A percentile compares a stretch with the other conserved stretches of the same genome.
Conservation (phyloP, 2,113 vertebrate species). For the Pedetes capensis region DNA sequence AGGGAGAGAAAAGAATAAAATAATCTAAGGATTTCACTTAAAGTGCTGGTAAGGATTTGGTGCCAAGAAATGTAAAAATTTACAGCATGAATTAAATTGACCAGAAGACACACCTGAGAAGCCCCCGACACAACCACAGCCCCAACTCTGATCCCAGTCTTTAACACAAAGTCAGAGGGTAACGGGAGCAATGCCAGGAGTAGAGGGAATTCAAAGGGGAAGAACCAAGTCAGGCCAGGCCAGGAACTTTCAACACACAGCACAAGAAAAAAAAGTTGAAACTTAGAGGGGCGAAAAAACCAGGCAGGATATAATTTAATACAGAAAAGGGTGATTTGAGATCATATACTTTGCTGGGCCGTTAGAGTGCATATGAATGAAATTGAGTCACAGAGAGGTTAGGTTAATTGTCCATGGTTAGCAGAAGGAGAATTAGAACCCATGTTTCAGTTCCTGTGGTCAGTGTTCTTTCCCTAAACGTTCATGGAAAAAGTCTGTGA, state of each 20-base stretch:
- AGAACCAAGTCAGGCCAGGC: not conserved
- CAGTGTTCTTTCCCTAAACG: not conserved
- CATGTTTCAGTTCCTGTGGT: not conserved
- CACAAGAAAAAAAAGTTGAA: not conserved
- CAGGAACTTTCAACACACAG: not conserved
- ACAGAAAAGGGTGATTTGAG: not conserved
- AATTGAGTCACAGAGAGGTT: not conserved
- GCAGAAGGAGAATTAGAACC: not conserved
- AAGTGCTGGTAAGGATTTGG: conserved; percentile 8
- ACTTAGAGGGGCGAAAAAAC: not conserved
- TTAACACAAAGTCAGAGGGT: not conserved
- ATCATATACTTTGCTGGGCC: no score
- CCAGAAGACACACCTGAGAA: conserved; percentile 1
- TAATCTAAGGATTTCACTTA: conserved; percentile 44
- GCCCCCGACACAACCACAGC: not conserved
- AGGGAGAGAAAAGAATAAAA: not conserved
- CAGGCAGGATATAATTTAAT: not conserved
- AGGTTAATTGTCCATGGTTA: not conserved
- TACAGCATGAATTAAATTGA: conserved; percentile 26
- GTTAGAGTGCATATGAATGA: not conserved
- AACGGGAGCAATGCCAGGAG: not conserved
- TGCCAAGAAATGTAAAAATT: conserved; percentile 45
- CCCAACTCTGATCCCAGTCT: not conserved
- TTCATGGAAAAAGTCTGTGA: not conserved
- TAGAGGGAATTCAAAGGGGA: not conserved